phyloP scores from a whole-genome alignment of 1,140 invertebrate species.

The Palaemon carinicauda region DNA sequence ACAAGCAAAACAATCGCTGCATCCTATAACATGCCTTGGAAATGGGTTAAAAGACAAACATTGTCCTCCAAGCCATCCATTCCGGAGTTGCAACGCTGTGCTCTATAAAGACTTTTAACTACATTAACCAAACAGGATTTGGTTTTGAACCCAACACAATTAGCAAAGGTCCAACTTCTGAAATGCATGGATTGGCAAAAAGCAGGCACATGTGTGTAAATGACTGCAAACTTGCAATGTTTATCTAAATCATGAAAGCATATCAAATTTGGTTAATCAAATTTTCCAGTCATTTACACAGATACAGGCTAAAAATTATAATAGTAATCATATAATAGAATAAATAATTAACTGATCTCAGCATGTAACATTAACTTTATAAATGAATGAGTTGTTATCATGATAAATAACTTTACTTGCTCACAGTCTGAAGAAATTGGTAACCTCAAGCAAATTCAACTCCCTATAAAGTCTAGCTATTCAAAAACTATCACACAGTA shows the following conservation, averaged over 20 bases:
- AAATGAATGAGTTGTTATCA: too few species aligned
- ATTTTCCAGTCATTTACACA: too few species aligned
- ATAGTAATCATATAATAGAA: neutral
- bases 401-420: too few species aligned
- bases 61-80: neutral
- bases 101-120: too few species aligned
- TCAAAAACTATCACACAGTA: too few species aligned
- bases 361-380: too few species aligned
- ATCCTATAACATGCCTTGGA: constrained; percentile 46
- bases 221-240: constrained; percentile 20
- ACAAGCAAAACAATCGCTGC: neutral
- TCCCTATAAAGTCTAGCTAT: too few species aligned
- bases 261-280: neutral
- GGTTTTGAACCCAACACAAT: neutral
- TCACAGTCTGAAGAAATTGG: too few species aligned
- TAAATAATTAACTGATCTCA: too few species aligned
- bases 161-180: neutral
- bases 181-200: neutral
- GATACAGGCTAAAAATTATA: neutral
- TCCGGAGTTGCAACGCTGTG: neutral
- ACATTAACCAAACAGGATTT: neutral
- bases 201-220: constrained; percentile 21
- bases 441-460: too few species aligned
- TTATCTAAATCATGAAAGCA: neutral
- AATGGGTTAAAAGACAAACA: constrained; percentile 38